Evolutionary conservation across 2,797 vertebrate species (phyloP), one percentile per base, ranked within the genome.

Genomic region (Oreortyx pictus): DNA sequence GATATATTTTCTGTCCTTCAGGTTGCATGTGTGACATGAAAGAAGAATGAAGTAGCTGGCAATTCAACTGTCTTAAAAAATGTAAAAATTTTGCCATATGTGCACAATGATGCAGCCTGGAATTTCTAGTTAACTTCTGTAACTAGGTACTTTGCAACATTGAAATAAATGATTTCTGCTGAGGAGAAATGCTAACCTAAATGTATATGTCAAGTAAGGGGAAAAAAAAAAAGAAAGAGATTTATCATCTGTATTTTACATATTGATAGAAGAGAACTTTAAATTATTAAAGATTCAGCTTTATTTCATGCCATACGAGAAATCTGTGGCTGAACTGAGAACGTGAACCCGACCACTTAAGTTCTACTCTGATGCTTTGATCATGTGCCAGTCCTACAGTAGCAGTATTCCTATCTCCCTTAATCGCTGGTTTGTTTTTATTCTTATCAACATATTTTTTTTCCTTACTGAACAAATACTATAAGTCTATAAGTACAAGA

Each of bases 1-100:
- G 39, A 11, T 57, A 14, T 4, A 2, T 15, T 62, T 37, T 71
- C 29, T 74, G 15, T 60, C 52, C 46, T 49, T 31, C 14, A 39
- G 27, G 15, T 1, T 22, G 2, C 0, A 0, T 0, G 1, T 43
- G 23, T 44, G 5, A 24, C 39, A 29, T 13, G 33, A 60, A 86
- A 60, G 25, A 67, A 72, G 29, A 47, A 2, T 37, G 54, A 59
- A 74, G n/a, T 19, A 73, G 27, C 14, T 78, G 39, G 22, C 6
- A 90, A 37, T 44, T 73, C 54, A 37, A 20, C 19, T 6, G 9
- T 46, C 31, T 46, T n/a, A 43, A 66, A 35, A 43, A 43, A 74
- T 27, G 8, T 7, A 29, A 54, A 15, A 64, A 35, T 16, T n/a
- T 62, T 87, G 12, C 35, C 61, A 14, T 44, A 14, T 4, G 16